Percentiles rank a stretch among this genome's conserved stretches.
Evolutionary conservation across 2,797 vertebrate species (phyloP).

Genomic region (Chaetophractus vellerosus): DNA sequence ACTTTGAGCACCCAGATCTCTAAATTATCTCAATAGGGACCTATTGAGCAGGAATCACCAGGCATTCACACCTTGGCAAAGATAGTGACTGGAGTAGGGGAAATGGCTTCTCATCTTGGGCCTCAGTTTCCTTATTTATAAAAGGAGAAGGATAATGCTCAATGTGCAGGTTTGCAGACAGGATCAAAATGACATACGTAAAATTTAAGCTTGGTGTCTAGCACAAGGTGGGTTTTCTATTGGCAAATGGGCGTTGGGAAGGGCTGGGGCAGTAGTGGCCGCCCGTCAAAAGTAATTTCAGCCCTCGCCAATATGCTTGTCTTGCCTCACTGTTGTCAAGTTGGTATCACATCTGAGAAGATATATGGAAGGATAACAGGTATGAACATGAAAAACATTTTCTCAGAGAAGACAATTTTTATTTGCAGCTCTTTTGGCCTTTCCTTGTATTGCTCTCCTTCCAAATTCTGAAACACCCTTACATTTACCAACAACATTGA

Average conservation of each 20-base stretch:
- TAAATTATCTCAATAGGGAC: not conserved
- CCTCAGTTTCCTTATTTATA: not conserved
- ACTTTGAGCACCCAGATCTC: not conserved
- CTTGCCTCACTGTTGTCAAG: not conserved
- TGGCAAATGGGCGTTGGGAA: not conserved
- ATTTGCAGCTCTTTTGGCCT: not conserved
- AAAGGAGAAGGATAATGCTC: not conserved
- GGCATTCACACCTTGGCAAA: not conserved
- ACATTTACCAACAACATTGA: not conserved
- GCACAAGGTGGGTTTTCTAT: accelerated
- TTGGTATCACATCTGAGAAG: not conserved
- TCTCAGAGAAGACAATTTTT: not conserved
- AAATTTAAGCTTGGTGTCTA: not conserved
- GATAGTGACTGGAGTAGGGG: not conserved
- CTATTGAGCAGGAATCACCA: not conserved
- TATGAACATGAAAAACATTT: not conserved
- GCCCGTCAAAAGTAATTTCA: not conserved
- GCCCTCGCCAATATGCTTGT: not conserved
- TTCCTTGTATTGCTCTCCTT: not conserved
- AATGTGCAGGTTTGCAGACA: not conserved
- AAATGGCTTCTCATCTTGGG: not conserved
- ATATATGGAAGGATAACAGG: not conserved
- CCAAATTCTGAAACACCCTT: not conserved
- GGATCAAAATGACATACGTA: not conserved
- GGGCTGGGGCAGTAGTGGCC: accelerated